Evolutionary conservation across 2,113 vertebrate genomes (phyloP).

Genomic region (Ophiodon elongatus): DNA sequence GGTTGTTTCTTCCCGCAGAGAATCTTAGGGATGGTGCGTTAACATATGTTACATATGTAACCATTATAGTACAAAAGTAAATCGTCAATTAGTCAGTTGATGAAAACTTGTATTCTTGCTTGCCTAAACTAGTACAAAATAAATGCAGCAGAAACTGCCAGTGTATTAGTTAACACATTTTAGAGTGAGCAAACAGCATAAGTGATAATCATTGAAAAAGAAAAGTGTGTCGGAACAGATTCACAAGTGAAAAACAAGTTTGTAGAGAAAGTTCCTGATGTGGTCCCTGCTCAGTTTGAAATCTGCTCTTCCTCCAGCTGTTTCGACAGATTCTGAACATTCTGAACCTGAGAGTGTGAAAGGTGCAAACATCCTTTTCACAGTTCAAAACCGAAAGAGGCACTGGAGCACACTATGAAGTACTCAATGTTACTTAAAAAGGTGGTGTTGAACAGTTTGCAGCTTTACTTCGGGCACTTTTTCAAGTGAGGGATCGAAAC

Average conservation of each 20-base stretch:
- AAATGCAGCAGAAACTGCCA: background rate
- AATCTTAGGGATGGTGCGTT: too few species aligned
- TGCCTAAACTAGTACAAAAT: background rate
- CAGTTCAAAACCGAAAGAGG: slow-evolving; percentile 15
- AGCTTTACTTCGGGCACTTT: background rate
- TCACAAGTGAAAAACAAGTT: slow-evolving; percentile 18
- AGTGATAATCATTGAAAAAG: background rate
- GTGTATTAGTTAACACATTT: background rate
- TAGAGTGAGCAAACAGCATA: background rate
- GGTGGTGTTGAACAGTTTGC: background rate
- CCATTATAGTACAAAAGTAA: background rate
- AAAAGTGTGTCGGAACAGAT: background rate
- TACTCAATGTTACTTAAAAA: background rate
- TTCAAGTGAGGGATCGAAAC: background rate
- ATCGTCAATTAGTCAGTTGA: background rate
- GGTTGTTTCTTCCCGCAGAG: background rate
- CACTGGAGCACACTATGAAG: background rate
- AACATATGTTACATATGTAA: background rate
- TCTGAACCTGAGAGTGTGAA: slow-evolving; percentile 18
- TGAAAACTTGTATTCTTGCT: background rate
- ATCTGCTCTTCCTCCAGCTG: slow-evolving; percentile 51
- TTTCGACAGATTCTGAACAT: slow-evolving; percentile 41
- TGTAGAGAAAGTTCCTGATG: slow-evolving; percentile 29
- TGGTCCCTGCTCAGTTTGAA: slow-evolving; percentile 37
- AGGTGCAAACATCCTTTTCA: slow-evolving; percentile 42